Base-by-base conservation (phyloP, 35 echinoderm and acorn worm species). In the Stichopus chloronotus region DNA sequence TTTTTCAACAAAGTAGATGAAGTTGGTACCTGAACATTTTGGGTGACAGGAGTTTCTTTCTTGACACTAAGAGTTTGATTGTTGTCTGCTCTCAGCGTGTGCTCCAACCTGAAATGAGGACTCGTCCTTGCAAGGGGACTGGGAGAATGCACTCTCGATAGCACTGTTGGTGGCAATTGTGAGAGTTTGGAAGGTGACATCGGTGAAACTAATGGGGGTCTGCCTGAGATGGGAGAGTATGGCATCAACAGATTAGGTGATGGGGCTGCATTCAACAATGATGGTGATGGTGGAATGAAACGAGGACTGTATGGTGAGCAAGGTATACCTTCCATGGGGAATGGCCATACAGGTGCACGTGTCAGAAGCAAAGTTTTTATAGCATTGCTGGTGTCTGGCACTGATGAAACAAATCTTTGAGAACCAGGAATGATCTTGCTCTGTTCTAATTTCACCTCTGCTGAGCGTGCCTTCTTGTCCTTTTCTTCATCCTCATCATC, bases 171-270 rank as follows among this genome's bases (percentile, higher is more conserved):
- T 78, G 96, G 96, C 10, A 98, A 65, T 77, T 98, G 96, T 20
- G 93, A 95, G 92, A 98, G 87, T 58, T 95, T 92, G 63, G 96
- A 98, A 56, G 96, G 96, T 5, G 93, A 87, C 84, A 98, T 98
- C 23, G 96, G 96, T 21, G 96, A 98, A 25, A 98, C 94, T 54
- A 98, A 56, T 5, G 92, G 92, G 25, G 84, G 43, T 58, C 87
- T 79, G 53, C 78, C 76, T 59, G 88, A 56, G 4, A 87, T 63
- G 13, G 93, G 93, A 58, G 93, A 94, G 56, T 92, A 94, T 11
- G 53, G 93, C 24, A 63, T 57, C 86, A 88, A 53, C 19, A 92
- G 77, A 86, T 78, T 90, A 83, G 90, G 90, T n/a, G 91, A 95
- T 95, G 76, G 96, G 17, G 83, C 57, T 90, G 94, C 86, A 90